Conservation (phyloP, 2,888 invertebrate species). For the Callimorpha dominula region DNA sequence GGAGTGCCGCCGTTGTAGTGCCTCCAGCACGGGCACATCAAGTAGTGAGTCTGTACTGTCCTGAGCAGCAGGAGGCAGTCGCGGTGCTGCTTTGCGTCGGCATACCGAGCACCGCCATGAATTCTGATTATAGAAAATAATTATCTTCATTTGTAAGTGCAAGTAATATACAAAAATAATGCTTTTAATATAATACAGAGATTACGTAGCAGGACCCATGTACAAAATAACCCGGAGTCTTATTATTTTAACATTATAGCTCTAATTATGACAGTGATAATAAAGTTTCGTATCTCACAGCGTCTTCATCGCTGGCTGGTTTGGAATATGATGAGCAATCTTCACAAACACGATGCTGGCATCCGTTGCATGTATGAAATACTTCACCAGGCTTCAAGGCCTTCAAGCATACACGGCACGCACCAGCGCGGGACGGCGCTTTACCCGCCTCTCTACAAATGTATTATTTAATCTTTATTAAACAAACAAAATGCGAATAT, state of each 20-base stretch:
- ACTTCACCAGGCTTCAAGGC: constrained; percentile 96
- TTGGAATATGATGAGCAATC: constrained; percentile 97
- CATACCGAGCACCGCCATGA: constrained; percentile 97
- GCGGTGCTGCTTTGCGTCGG: constrained; percentile 92
- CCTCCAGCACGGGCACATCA: constrained; percentile 93
- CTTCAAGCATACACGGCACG: constrained; percentile 94
- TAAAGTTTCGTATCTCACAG: constrained; percentile 82
- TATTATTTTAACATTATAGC: neutral
- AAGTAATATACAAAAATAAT: neutral
- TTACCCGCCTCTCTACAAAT: constrained; percentile 88
- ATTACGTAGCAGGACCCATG: neutral
- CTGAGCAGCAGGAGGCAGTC: constrained; percentile 91
- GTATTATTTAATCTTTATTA: neutral
- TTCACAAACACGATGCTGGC: constrained; percentile 96
- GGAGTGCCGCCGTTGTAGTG: constrained; percentile 93
- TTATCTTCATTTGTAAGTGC: neutral
- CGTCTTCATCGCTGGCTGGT: constrained; percentile 93
- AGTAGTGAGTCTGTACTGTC: constrained; percentile 94
- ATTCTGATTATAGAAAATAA: constrained; percentile 79
- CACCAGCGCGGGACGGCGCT: constrained; percentile 90
- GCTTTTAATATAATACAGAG: neutral
- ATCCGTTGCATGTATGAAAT: constrained; percentile 95
- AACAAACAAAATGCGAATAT: neutral
- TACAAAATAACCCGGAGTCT: neutral
- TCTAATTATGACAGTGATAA: neutral